phyloP scores from a whole-genome alignment of 2,797 vertebrate species.

The Falco biarmicus region DNA sequence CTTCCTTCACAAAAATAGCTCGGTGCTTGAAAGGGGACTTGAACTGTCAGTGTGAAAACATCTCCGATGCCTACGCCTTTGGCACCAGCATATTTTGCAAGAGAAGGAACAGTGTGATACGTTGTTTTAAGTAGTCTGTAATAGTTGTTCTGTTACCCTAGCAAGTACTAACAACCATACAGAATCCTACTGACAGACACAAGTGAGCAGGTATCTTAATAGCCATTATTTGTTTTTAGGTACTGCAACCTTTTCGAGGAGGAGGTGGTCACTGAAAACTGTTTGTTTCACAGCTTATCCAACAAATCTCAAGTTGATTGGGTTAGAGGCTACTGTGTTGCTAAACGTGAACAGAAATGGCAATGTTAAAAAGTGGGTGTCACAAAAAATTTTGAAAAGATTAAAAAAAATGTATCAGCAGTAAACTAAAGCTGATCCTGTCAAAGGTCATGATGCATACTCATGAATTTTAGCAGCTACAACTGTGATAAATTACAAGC shows the following conservation, averaged over 20 bases:
- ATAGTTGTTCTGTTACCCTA: neutral
- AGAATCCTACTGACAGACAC: neutral
- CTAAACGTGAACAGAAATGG: rapidly evolving
- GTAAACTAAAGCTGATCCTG: neutral
- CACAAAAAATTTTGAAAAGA: neutral
- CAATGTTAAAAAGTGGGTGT: neutral
- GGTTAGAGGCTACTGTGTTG: neutral
- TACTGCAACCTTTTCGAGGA: neutral
- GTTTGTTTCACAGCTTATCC: neutral
- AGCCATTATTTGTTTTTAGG: neutral
- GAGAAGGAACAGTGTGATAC: neutral
- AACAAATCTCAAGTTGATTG: neutral
- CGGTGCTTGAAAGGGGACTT: neutral
- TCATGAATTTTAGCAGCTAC: neutral
- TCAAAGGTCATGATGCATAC: rapidly evolving
- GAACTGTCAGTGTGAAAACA: neutral
- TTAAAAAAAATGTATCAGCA: neutral
- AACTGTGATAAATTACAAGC: neutral
- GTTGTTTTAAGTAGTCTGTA: neutral
- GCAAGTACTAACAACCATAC: neutral
- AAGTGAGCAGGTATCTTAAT: neutral
- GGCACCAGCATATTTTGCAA: rapidly evolving
- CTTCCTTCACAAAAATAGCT: neutral
- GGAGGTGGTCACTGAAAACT: neutral
- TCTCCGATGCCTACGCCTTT: neutral